Conservation (phyloP, 2,113 vertebrate genomes). For the sheep (Ovis aries) region DNA sequence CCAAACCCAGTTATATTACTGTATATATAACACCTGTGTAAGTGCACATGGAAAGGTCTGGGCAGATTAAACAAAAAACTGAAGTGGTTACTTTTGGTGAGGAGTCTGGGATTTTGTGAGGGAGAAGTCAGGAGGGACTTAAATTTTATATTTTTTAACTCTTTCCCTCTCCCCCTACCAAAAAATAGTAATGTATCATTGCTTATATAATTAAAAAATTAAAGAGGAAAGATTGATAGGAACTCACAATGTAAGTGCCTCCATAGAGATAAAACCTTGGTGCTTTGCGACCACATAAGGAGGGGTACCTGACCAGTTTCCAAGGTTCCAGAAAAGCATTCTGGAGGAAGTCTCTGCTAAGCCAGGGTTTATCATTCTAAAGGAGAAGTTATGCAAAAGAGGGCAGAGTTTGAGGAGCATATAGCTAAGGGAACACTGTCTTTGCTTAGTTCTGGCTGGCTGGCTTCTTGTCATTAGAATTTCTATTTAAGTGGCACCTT, state of each 20-base stretch:
- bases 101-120: background rate
- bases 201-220: background rate
- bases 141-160: background rate
- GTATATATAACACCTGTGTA: background rate
- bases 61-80: background rate
- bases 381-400: background rate
- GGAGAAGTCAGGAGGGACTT: background rate
- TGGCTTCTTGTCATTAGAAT: background rate
- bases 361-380: background rate
- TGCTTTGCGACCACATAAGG: background rate
- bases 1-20: background rate
- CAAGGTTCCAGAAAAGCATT: background rate
- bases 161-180: rapidly evolving
- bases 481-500: background rate
- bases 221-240: background rate
- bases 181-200: background rate
- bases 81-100: background rate
- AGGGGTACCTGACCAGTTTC: background rate
- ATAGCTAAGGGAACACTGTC: background rate
- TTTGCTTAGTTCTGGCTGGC: background rate
- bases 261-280: background rate
- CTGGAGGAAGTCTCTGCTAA: background rate
- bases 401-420: background rate
- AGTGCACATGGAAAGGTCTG: background rate
- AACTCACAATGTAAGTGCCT: background rate